A percentile compares a stretch with the other conserved stretches of the same genome.
Conservation (phyloP, 2,888 invertebrate species). For the Bruchidius siliquastri region DNA sequence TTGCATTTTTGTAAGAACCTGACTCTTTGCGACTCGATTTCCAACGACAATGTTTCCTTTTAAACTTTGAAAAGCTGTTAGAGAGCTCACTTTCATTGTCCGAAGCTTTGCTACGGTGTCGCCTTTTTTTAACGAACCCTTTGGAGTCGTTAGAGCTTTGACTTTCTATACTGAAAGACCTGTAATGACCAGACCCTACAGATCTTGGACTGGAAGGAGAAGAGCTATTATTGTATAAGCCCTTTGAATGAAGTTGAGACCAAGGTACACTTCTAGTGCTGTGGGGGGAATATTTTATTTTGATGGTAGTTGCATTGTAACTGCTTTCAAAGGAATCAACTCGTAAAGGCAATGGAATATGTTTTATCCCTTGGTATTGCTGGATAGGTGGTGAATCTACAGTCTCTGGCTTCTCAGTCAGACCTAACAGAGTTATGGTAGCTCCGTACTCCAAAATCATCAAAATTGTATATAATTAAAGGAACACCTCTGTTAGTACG, state of each 20-base stretch:
- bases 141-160: constrained; percentile 84
- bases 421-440: no score
- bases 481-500: no score
- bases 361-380: constrained; percentile 47
- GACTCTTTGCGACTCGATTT: constrained; percentile 73
- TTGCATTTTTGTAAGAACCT: constrained; percentile 80
- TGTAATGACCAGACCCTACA: constrained; percentile 66
- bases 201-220: constrained; percentile 70
- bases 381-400: constrained; percentile 16
- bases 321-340: constrained; percentile 49
- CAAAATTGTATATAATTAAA: no score
- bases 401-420: constrained; percentile 10
- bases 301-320: constrained; percentile 21
- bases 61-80: constrained; percentile 76
- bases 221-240: constrained; percentile 58
- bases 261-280: constrained; percentile 80
- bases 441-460: no score
- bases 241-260: constrained; percentile 67
- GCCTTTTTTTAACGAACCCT: constrained; percentile 63
- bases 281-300: constrained; percentile 65
- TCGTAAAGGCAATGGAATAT: constrained; percentile 54
- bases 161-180: constrained; percentile 82
- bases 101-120: constrained; percentile 78
- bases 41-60: constrained; percentile 69
- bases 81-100: constrained; percentile 90